phyloP scores from a whole-genome alignment of 2,888 invertebrate species.

The Eupithecia tripunctaria region DNA sequence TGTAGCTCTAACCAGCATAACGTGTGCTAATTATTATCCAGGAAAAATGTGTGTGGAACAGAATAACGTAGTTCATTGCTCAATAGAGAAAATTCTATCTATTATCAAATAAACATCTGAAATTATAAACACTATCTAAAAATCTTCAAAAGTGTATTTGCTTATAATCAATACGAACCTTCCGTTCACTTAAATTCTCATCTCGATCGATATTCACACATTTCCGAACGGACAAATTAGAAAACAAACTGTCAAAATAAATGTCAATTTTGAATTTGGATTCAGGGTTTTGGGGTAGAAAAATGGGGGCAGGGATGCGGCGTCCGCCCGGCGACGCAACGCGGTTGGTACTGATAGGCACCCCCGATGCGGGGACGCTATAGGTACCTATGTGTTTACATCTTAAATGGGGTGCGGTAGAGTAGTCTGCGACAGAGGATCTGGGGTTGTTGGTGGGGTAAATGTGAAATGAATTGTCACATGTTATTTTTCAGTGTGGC shows the following conservation, averaged over 20 bases:
- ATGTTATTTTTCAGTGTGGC: no score
- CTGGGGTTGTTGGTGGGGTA: neutral
- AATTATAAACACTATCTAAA: neutral
- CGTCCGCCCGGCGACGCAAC: slow-evolving; percentile 66
- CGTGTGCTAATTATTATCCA: neutral
- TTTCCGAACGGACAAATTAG: neutral
- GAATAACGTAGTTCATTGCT: neutral
- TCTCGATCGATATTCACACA: neutral
- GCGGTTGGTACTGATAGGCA: slow-evolving; percentile 73
- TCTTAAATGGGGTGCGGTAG: slow-evolving; percentile 79
- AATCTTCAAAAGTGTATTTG: slow-evolving; percentile 18
- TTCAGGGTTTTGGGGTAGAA: slow-evolving; percentile 20
- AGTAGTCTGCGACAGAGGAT: slow-evolving; percentile 49
- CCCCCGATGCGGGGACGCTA: slow-evolving; percentile 62
- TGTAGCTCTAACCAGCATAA: neutral
- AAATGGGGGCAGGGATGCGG: slow-evolving; percentile 32
- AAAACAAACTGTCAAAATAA: slow-evolving; percentile 25
- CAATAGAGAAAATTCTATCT: neutral
- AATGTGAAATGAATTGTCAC: neutral
- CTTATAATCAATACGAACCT: slow-evolving; percentile 40
- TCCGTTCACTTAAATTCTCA: slow-evolving; percentile 17
- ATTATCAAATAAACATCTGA: neutral
- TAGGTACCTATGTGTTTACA: slow-evolving; percentile 78
- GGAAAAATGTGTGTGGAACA: neutral
- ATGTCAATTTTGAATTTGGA: slow-evolving; percentile 29